phyloP scores from a whole-genome alignment of 2,888 invertebrate genomes.

The Eutolmus rufibarbis region DNA sequence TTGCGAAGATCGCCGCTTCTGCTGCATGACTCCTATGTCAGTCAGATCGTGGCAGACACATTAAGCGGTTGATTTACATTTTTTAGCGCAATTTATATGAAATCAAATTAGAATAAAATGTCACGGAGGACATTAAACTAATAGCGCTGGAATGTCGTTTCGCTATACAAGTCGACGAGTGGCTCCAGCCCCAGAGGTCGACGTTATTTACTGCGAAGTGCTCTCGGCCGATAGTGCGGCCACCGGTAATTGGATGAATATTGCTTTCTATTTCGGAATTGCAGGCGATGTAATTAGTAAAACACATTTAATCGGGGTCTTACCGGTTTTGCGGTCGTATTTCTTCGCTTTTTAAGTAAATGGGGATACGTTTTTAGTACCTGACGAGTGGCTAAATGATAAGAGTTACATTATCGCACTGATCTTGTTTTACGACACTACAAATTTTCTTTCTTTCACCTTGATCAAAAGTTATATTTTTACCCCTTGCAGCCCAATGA shows the following conservation, averaged over 20 bases:
- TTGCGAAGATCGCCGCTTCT: background rate
- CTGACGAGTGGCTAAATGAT: background rate
- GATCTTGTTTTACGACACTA: background rate
- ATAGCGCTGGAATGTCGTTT: background rate
- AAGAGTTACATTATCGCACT: no score
- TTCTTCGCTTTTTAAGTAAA: background rate
- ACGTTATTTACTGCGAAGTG: background rate
- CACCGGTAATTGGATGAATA: background rate
- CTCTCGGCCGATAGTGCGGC: background rate
- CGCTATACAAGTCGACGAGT: background rate
- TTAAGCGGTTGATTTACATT: slow-evolving; percentile 9
- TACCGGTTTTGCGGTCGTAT: background rate
- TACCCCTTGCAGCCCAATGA: background rate
- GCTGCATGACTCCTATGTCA: background rate
- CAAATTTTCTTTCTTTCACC: background rate
- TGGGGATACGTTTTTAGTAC: background rate
- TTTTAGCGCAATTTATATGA: slow-evolving; percentile 4
- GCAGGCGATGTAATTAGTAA: background rate
- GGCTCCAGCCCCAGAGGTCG: background rate
- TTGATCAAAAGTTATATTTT: background rate
- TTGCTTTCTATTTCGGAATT: background rate
- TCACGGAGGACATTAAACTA: background rate
- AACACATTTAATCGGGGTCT: background rate
- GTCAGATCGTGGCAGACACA: background rate
- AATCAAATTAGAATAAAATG: slow-evolving; percentile 17